phyloP scores from a whole-genome alignment of 2,797 vertebrate genomes.

The Microctenopoma lineatum region DNA sequence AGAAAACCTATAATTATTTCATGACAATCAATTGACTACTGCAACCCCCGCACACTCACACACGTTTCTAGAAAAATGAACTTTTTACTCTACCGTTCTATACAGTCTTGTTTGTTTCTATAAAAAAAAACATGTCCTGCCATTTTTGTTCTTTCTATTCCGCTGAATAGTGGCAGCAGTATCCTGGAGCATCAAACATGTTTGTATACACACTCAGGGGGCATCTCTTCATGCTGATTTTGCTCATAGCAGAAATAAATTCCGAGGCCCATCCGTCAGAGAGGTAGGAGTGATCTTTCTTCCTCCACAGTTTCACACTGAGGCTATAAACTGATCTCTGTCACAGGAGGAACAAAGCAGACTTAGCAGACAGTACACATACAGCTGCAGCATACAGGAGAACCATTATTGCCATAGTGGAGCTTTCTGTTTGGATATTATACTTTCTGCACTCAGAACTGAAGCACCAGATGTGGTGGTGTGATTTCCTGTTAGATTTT shows the following conservation, averaged over 20 bases:
- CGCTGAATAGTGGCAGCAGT: slow-evolving; percentile 31
- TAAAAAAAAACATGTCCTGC: slow-evolving; percentile 2
- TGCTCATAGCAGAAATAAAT: slow-evolving; percentile 69
- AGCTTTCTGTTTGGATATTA: slow-evolving; percentile 56
- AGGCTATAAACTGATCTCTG: slow-evolving; percentile 68
- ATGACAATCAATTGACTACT: too few species aligned
- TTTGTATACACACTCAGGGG: slow-evolving; percentile 62
- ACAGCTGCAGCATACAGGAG: slow-evolving; percentile 58
- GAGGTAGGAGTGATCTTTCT: slow-evolving; percentile 61
- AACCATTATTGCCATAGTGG: slow-evolving; percentile 48
- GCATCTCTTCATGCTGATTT: slow-evolving; percentile 70
- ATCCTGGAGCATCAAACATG: slow-evolving; percentile 54
- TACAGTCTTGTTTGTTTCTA: slow-evolving; percentile 9
- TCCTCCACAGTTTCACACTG: slow-evolving; percentile 65
- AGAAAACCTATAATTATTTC: neutral
- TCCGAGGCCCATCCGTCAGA: slow-evolving; percentile 71
- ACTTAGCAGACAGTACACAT: slow-evolving; percentile 46
- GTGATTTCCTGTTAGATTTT: slow-evolving; percentile 44
- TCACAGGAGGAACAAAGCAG: slow-evolving; percentile 63
- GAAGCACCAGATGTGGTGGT: slow-evolving; percentile 61
- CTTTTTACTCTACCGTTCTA: neutral
- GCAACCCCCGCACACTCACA: too few species aligned
- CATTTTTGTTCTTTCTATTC: slow-evolving; percentile 21
- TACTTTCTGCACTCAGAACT: slow-evolving; percentile 35
- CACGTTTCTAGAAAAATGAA: neutral